Conservation (phyloP, 2,113 vertebrate genomes). For the Terrapene triunguis region DNA sequence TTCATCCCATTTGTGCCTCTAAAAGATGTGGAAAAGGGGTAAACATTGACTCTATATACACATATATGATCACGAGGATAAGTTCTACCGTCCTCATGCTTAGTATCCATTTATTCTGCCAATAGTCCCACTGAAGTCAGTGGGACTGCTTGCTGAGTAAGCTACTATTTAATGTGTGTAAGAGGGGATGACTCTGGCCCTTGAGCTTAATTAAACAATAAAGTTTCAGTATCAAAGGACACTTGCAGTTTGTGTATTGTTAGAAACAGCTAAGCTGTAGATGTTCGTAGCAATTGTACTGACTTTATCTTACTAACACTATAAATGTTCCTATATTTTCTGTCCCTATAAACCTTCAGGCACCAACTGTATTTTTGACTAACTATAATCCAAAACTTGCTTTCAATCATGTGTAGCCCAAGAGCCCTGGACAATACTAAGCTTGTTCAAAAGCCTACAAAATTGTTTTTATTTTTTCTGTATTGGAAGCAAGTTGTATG, state of each 20-base stretch:
- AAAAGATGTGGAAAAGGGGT: neutral
- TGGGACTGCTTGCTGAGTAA: neutral
- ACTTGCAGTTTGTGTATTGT: neutral
- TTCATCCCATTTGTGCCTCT: neutral
- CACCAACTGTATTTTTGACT: constrained; percentile 74
- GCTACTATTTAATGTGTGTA: constrained; percentile 8
- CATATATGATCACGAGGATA: neutral
- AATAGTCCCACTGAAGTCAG: neutral
- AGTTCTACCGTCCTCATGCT: neutral
- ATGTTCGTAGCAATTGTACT: constrained; percentile 56
- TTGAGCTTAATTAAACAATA: constrained; percentile 37
- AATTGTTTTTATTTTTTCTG: constrained; percentile 52
- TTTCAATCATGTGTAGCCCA: constrained; percentile 82
- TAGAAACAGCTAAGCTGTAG: constrained; percentile 56
- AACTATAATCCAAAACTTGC: constrained; percentile 72
- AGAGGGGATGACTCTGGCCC: constrained; percentile 20
- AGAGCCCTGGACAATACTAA: constrained; percentile 75
- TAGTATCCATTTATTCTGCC: neutral
- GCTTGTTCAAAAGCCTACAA: constrained; percentile 71
- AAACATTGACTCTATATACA: neutral
- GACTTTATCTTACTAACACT: constrained; percentile 75
- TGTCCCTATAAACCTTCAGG: constrained; percentile 76
- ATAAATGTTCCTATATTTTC: constrained; percentile 57
- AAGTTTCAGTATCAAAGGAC: constrained; percentile 41
- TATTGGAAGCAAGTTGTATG: constrained; percentile 45